phyloP scores from a whole-genome alignment of 2,113 vertebrate genomes.

The Oophaga pumilio region DNA sequence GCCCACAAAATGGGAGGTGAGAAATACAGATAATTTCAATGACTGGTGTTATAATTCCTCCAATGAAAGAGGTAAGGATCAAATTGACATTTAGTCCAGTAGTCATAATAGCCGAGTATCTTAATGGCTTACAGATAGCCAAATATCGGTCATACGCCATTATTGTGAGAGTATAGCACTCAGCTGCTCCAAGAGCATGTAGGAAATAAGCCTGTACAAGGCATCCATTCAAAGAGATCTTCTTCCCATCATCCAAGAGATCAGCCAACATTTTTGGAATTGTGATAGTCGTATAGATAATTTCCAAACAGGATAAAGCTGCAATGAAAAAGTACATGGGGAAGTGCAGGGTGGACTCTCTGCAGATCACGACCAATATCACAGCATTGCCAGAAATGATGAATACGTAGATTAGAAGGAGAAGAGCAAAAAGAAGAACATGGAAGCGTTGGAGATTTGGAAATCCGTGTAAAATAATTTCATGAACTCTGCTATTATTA shows the following conservation, averaged over 20 bases:
- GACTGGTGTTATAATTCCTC: conserved; percentile 26
- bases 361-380: conserved; percentile 29
- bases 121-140: conserved; percentile 27
- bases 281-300: conserved; percentile 32
- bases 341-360: conserved; percentile 10
- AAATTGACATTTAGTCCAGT: neutral
- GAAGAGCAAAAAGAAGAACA: conserved; percentile 57
- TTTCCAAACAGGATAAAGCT: conserved; percentile 20
- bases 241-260: conserved; percentile 38
- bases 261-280: conserved; percentile 53
- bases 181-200: conserved; percentile 13
- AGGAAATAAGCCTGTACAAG: conserved; percentile 41
- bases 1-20: conserved; percentile 34
- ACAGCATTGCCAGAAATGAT: conserved; percentile 34
- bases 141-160: conserved; percentile 41
- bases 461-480: conserved; percentile 65
- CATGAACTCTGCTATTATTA: conserved; percentile 58
- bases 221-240: conserved; percentile 32
- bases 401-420: conserved; percentile 52
- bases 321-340: conserved; percentile 54
- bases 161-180: neutral
- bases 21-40: conserved; percentile 9
- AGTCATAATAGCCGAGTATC: conserved; percentile 40
- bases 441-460: conserved; percentile 59
- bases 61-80: neutral